Evolutionary conservation across 2,797 vertebrate species (phyloP), one percentile per base, ranked within the genome.

Genomic region (Paratrypauchen microcephalus): DNA sequence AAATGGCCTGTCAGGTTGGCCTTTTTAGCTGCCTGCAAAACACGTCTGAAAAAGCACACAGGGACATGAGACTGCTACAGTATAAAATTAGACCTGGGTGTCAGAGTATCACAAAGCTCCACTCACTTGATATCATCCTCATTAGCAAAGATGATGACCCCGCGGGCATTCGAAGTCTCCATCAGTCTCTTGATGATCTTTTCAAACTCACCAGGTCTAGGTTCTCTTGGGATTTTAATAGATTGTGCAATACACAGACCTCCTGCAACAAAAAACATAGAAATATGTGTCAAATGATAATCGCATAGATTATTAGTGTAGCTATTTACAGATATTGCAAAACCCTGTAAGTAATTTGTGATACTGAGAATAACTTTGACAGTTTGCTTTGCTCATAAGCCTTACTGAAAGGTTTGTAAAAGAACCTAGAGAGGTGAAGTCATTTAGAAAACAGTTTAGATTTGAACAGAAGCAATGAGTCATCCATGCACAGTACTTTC

Each of bases 51-150:
- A 79, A 75, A 50, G 54, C 28, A 50, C 47, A 65, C 9, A 30
- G 8, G 8, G 45, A 30, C 45, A 48, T 52, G 26, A 50, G 45
- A 6, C 9, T 18, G 55, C 63, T 18, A 12, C 24, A 36, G 63
- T 28, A 47, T 45, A 63, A 63, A 45, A 47, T 65, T 48, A 48
- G 45, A 65, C 11, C 24, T 19, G 63, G 9, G 28, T 52, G 63
- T 65, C 24, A 50, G 26, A 30, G 63, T 50, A 48, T 28, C 47
- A 63, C 19, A 30, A 56, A 80, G 26, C 18, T 69, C 5, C 24
- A 88, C 92, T 93, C 75, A 97, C 97, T 95, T 95, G 88, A 97
- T 97, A 87, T 98, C 96, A 0, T 98, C 97, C 87, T 98, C 97
- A 0, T 94, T 96, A 77, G 97, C 97, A 19, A 98, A 98, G 66